Evolutionary conservation across 2,888 invertebrate species (phyloP).

Genomic region (Polyommatus icarus): DNA sequence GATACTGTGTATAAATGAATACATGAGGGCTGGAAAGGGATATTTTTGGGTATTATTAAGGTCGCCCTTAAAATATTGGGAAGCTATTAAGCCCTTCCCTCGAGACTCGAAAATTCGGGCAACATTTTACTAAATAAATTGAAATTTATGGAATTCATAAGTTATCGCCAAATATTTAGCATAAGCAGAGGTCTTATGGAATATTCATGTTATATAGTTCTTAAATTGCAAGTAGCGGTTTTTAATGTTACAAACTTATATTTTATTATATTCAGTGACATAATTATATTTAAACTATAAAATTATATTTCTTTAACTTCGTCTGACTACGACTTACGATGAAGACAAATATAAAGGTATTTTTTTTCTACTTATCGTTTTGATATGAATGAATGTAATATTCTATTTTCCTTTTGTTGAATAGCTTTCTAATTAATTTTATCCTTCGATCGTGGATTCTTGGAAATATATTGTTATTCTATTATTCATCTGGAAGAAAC

Average conservation of each 20-base stretch:
- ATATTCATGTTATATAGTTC: not conserved
- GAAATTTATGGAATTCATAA: constrained; percentile 16
- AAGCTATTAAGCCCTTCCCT: constrained; percentile 37
- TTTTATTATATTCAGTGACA: not conserved
- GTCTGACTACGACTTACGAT: too few relatives aligned
- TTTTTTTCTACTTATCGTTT: too few relatives aligned
- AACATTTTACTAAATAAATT: constrained; percentile 14
- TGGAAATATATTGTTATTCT: too few relatives aligned
- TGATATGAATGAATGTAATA: too few relatives aligned
- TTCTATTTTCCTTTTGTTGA: too few relatives aligned
- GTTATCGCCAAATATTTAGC: constrained; percentile 2
- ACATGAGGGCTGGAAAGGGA: constrained; percentile 6
- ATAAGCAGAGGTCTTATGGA: not conserved
- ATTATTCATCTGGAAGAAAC: too few relatives aligned
- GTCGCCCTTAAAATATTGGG: constrained; percentile 39
- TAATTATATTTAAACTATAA: not conserved
- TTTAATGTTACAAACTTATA: not conserved
- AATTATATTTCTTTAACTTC: too few relatives aligned
- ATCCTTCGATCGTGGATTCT: too few relatives aligned
- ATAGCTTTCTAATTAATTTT: too few relatives aligned
- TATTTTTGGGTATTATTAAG: constrained; percentile 42
- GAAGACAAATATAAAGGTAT: too few relatives aligned
- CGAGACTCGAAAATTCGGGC: constrained; percentile 37
- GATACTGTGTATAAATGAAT: constrained; percentile 1
- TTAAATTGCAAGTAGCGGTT: not conserved